phyloP scores from a whole-genome alignment of 2,888 invertebrate species.

The Drosophila recens region DNA sequence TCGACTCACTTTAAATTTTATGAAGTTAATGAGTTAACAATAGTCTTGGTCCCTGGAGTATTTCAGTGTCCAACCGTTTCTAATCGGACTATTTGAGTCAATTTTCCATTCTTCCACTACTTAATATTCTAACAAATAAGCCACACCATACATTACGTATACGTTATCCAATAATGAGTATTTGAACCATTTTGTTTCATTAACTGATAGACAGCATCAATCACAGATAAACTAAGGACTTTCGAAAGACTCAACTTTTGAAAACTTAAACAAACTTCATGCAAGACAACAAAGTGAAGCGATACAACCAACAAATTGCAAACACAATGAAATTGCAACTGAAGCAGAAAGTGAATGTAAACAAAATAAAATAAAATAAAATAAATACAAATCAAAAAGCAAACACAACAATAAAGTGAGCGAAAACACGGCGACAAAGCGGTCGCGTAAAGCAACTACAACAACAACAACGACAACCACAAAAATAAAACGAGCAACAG shows the following conservation, averaged over 20 bases:
- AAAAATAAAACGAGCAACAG: constrained; percentile 22
- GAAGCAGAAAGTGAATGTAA: constrained; percentile 69
- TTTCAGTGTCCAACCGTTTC: too few relatives aligned
- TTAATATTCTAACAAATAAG: not conserved
- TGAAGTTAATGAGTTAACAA: too few relatives aligned
- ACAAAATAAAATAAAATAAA: constrained; percentile 33
- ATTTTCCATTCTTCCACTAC: not conserved
- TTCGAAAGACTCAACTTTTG: not conserved
- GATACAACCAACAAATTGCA: constrained; percentile 32
- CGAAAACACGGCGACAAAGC: constrained; percentile 32
- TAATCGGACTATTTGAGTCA: too few relatives aligned
- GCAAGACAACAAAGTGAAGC: constrained; percentile 31
- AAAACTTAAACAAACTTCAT: constrained; percentile 13
- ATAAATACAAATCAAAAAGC: constrained; percentile 31
- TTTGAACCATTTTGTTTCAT: not conserved
- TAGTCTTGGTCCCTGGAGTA: too few relatives aligned
- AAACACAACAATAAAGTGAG: constrained; percentile 43
- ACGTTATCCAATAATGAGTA: not conserved
- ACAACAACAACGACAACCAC: constrained; percentile 11
- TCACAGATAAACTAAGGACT: constrained; percentile 14
- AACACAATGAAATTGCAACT: constrained; percentile 61
- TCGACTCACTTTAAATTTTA: too few relatives aligned
- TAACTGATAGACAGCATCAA: constrained; percentile 16
- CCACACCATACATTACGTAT: not conserved
- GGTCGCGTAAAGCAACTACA: constrained; percentile 24